Percentiles rank a stretch among this genome's conserved stretches.
Evolutionary conservation across 2,113 vertebrate species (phyloP).

Genomic region (Erinaceus europaeus): DNA sequence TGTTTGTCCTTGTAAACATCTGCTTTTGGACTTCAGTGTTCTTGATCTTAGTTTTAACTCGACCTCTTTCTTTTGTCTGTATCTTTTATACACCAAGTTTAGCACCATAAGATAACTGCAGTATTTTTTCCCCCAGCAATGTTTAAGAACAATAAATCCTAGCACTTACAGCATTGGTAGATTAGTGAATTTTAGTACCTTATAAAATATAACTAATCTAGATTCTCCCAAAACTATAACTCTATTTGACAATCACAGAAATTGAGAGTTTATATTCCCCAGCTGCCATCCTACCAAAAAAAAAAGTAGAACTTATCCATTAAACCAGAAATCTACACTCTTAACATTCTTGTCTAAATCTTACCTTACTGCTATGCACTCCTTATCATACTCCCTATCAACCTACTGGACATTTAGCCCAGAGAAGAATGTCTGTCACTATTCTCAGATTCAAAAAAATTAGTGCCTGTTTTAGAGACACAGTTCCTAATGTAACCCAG

Average conservation of each 20-base stretch:
- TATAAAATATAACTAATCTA: background rate
- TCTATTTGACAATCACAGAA: background rate
- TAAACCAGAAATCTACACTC: background rate
- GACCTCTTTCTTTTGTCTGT: background rate
- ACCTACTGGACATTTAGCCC: background rate
- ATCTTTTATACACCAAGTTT: background rate
- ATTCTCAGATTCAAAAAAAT: background rate
- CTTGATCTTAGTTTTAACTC: background rate
- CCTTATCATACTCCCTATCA: background rate
- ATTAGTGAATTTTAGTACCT: background rate
- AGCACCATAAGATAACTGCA: background rate
- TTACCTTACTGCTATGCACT: background rate
- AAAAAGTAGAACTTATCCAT: background rate
- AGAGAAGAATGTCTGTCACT: background rate
- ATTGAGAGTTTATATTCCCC: background rate
- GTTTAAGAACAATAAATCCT: constrained; percentile 3
- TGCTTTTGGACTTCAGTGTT: constrained; percentile 9
- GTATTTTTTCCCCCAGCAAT: background rate
- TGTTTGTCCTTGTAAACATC: background rate
- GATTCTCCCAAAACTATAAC: background rate
- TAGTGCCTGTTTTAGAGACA: background rate
- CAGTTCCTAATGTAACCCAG: background rate
- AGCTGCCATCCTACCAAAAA: background rate
- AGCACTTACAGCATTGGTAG: background rate
- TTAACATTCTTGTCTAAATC: background rate